Percentiles rank a stretch among this genome's conserved stretches.
phyloP scores from a whole-genome alignment of 2,113 vertebrate genomes.

The Saimiri boliviensis region DNA sequence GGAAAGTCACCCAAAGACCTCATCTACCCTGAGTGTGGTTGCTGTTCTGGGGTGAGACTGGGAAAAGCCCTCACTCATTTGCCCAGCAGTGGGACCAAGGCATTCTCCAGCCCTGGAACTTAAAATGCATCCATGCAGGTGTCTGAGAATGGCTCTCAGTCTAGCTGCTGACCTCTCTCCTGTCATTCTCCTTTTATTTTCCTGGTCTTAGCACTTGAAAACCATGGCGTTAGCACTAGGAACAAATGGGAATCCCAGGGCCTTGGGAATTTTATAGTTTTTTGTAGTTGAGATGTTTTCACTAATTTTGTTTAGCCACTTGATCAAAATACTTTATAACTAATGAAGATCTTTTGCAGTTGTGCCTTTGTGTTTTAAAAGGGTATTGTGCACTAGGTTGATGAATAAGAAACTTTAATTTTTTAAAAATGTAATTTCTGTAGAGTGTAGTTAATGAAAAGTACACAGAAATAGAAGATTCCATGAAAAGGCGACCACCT shows the following conservation, averaged over 20 bases:
- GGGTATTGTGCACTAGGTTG: neutral
- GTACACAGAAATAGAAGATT: neutral
- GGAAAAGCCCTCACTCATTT: neutral
- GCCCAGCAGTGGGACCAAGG: too few relatives aligned
- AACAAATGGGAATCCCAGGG: neutral
- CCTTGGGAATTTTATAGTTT: neutral
- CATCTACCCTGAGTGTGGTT: fast-evolving
- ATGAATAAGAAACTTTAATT: neutral
- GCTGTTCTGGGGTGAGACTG: neutral
- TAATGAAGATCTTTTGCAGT: neutral
- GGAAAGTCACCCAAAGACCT: neutral
- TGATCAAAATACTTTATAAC: neutral
- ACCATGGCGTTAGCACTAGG: neutral
- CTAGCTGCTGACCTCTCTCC: neutral
- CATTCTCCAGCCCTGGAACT: neutral
- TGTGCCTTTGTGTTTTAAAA: neutral
- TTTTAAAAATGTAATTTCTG: neutral
- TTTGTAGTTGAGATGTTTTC: neutral
- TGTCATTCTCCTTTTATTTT: neutral
- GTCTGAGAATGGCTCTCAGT: neutral
- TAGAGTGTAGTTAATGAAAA: neutral
- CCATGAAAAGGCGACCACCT: neutral
- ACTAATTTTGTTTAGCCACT: neutral
- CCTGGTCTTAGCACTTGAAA: neutral
- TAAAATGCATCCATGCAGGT: neutral